phyloP scores from a whole-genome alignment of 2,797 vertebrate genomes.

The Hylomyscus alleni region DNA sequence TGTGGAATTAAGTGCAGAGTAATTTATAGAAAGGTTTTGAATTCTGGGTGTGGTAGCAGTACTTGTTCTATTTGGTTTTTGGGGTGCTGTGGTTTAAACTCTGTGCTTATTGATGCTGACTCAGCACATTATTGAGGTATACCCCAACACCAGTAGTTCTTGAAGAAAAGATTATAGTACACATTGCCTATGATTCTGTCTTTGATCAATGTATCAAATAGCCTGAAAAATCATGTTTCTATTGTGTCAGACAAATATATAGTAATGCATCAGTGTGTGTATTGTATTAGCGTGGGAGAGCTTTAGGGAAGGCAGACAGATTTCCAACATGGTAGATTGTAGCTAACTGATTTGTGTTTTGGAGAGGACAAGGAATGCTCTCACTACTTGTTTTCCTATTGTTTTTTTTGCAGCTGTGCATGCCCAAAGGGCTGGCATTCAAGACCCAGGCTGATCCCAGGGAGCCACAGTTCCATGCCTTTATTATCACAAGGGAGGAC shows the following conservation, averaged over 20 bases:
- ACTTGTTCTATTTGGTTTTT: not conserved
- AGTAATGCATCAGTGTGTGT: constrained; percentile 2
- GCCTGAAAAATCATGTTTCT: constrained; percentile 63
- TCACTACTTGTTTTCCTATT: constrained; percentile 69
- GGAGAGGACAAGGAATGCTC: constrained; percentile 57
- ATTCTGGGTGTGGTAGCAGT: not conserved
- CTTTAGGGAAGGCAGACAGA: constrained; percentile 38
- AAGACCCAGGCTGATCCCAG: constrained; percentile 96
- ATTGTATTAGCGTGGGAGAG: constrained; percentile 19
- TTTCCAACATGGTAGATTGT: not conserved
- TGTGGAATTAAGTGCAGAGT: constrained; percentile 52
- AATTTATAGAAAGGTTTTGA: constrained; percentile 46
- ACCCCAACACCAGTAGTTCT: not conserved
- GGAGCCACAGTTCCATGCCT: constrained; percentile 98
- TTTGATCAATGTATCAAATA: constrained; percentile 59
- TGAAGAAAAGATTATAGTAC: constrained; percentile 48
- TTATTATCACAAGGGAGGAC: constrained; percentile 99
- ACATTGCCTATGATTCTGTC: constrained; percentile 56
- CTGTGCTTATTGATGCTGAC: not conserved
- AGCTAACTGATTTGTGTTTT: not conserved
- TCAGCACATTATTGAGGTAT: not conserved
- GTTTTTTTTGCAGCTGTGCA: constrained; percentile 91
- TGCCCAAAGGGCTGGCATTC: constrained; percentile 95
- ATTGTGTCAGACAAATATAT: constrained; percentile 37
- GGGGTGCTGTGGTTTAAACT: not conserved